These are phyloP conservation scores for Agrenia bidenticulata DNA, from an alignment of 2,888 invertebrate genomes.

Conservation along the genomic window DNA sequence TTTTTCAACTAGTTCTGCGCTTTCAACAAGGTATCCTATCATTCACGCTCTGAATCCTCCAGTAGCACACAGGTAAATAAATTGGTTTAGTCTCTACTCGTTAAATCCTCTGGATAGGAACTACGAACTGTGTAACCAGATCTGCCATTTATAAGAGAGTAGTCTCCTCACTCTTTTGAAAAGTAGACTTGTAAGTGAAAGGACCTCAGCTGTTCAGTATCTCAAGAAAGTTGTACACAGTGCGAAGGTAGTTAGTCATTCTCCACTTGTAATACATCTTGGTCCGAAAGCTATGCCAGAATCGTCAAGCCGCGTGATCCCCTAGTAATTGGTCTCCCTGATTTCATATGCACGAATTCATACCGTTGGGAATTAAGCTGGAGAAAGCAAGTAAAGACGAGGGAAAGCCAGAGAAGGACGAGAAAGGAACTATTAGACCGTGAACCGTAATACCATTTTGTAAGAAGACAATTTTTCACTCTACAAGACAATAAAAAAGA, in stretches of 20 bases:
- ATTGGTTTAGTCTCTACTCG: slow-evolving; percentile 10
- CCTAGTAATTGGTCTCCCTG: not conserved
- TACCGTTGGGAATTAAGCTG: slow-evolving; percentile 16
- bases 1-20: slow-evolving; percentile 4
- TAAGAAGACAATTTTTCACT: slow-evolving; percentile 43
- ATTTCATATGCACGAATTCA: slow-evolving; percentile 10
- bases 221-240: too few relatives aligned
- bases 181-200: too few relatives aligned
- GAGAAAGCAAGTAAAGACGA: slow-evolving; percentile 13
- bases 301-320: not conserved
- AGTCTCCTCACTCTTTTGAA: too few relatives aligned
- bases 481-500: slow-evolving; percentile 45
- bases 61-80: slow-evolving; percentile 15
- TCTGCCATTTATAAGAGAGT: too few relatives aligned
- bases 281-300: too few relatives aligned
- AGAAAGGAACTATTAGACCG: slow-evolving; percentile 25
- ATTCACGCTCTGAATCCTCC: slow-evolving; percentile 17
- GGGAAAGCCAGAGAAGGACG: not conserved
- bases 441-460: slow-evolving; percentile 26
- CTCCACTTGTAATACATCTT: too few relatives aligned
- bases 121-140: too few relatives aligned
- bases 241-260: too few relatives aligned
- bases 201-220: too few relatives aligned
- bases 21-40: slow-evolving; percentile 9
- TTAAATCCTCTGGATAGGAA: not conserved